A percentile compares a stretch with the other conserved stretches of the same genome.
Conservation (phyloP, 2,888 invertebrate genomes). For the Lasioglossum lativentre region DNA sequence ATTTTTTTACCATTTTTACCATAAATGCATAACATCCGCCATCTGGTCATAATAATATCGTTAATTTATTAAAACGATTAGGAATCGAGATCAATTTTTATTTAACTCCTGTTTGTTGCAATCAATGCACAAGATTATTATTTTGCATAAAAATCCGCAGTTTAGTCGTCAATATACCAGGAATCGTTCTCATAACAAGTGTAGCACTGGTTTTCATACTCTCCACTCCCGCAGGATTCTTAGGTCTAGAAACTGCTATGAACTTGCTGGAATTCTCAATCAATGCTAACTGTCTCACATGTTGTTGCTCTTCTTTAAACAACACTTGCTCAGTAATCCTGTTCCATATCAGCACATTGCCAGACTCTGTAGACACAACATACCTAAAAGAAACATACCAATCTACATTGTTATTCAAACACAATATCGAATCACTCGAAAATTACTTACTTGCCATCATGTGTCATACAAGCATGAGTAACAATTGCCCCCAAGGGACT, state of each 20-base stretch:
- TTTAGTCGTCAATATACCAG: conserved; percentile 85
- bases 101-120: too few relatives aligned
- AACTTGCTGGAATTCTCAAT: conserved; percentile 91
- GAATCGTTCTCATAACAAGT: conserved; percentile 89
- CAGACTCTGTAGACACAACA: conserved; percentile 96
- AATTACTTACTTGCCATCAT: conserved; percentile 89
- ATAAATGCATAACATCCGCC: too few relatives aligned
- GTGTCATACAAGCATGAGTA: conserved; percentile 95
- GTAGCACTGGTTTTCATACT: conserved; percentile 88
- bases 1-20: too few relatives aligned
- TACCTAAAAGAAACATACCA: conserved; percentile 84
- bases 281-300: conserved; percentile 91
- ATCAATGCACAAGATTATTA: too few relatives aligned
- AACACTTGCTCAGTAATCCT: conserved; percentile 90
- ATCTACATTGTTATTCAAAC: neutral
- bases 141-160: too few relatives aligned
- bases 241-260: conserved; percentile 90
- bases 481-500: conserved; percentile 97
- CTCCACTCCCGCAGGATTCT: conserved; percentile 88
- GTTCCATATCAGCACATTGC: conserved; percentile 96
- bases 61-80: neutral
- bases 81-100: neutral
- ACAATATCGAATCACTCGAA: neutral
- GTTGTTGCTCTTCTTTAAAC: conserved; percentile 93
- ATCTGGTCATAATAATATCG: too few relatives aligned